Conservation (phyloP, 1,140 invertebrate species). For the Phenacoccus solenopsis region DNA sequence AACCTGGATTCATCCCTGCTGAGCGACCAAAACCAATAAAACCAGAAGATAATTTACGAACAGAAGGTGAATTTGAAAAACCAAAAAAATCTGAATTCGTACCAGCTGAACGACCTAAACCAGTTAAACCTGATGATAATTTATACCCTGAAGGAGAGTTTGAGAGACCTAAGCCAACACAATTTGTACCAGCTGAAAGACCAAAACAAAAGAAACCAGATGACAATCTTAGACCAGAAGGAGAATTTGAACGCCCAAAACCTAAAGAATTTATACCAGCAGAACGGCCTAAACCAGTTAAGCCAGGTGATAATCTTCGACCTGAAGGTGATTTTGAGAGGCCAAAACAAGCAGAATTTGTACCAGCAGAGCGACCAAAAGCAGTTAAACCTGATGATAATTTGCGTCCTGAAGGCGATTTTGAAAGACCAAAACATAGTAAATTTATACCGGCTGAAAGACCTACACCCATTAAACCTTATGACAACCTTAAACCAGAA, state of each 20-base stretch:
- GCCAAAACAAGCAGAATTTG: constrained; percentile 39
- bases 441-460: constrained; percentile 28
- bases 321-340: constrained; percentile 39
- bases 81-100: constrained; percentile 28
- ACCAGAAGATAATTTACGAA: constrained; percentile 47
- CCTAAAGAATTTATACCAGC: constrained; percentile 29
- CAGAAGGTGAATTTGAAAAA: constrained; percentile 44
- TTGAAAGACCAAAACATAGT: constrained; percentile 37
- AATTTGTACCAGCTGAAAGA: constrained; percentile 33
- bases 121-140: constrained; percentile 43
- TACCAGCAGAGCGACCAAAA: constrained; percentile 37
- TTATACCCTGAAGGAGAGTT: constrained; percentile 44
- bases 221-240: constrained; percentile 54
- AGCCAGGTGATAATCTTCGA: constrained; percentile 41
- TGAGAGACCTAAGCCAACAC: constrained; percentile 38
- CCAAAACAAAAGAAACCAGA: constrained; percentile 31
- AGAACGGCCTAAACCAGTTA: constrained; percentile 41
- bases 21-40: constrained; percentile 30
- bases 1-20: constrained; percentile 36
- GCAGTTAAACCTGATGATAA: constrained; percentile 35
- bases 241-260: constrained; percentile 35
- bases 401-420: constrained; percentile 49
- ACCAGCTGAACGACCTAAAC: constrained; percentile 37
- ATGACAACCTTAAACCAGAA: constrained; percentile 43
- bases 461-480: constrained; percentile 29